Conservation (phyloP, 2,888 invertebrate species). For the Megamerina dolium region DNA sequence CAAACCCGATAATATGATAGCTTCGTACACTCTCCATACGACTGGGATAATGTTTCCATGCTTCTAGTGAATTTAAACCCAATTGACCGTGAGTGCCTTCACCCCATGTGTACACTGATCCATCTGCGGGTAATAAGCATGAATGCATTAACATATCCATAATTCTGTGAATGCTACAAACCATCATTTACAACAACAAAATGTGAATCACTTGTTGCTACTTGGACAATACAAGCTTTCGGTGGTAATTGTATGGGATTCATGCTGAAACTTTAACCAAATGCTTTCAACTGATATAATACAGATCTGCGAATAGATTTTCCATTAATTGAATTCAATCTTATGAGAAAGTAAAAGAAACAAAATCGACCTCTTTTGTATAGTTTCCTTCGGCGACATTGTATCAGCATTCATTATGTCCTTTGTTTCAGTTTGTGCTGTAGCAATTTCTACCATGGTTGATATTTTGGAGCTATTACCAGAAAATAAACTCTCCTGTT, state of each 20-base stretch:
- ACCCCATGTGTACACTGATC: slow-evolving; percentile 64
- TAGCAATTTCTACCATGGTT: slow-evolving; percentile 26
- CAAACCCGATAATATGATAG: slow-evolving; percentile 55
- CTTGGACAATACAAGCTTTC: slow-evolving; percentile 51
- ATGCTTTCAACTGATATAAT: slow-evolving; percentile 54
- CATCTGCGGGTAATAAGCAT: too few relatives aligned
- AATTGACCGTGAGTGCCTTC: slow-evolving; percentile 62
- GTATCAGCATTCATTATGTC: slow-evolving; percentile 46
- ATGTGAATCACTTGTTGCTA: slow-evolving; percentile 56
- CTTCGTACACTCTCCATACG: slow-evolving; percentile 57
- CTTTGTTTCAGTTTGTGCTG: slow-evolving; percentile 42
- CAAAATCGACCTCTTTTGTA: slow-evolving; percentile 46
- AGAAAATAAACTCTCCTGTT: too few relatives aligned
- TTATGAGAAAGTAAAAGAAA: too few relatives aligned
- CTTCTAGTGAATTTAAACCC: slow-evolving; percentile 53
- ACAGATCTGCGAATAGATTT: slow-evolving; percentile 54
- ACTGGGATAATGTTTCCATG: slow-evolving; percentile 54
- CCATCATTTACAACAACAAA: slow-evolving; percentile 55
- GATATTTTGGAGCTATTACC: too few relatives aligned
- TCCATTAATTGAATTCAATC: too few relatives aligned
- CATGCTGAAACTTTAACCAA: slow-evolving; percentile 51
- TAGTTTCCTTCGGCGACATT: slow-evolving; percentile 37
- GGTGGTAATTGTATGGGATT: slow-evolving; percentile 55
- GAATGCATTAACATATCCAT: too few relatives aligned
- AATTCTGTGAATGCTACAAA: too few relatives aligned